Base-by-base conservation (phyloP, 2,797 vertebrate species). In the Rhynchonycteris naso region DNA sequence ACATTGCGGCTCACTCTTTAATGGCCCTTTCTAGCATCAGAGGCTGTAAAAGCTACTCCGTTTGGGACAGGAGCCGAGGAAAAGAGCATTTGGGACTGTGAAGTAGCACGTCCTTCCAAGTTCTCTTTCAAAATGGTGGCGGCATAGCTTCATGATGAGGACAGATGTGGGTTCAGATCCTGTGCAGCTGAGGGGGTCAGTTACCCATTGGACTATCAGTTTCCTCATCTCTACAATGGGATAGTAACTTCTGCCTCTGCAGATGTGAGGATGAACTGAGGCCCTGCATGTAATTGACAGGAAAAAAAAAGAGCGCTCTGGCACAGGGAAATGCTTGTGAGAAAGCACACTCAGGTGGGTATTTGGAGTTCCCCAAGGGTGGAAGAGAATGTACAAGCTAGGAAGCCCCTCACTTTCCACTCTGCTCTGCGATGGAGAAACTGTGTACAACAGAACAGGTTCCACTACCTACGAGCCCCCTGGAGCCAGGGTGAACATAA, bases 361-460 rank as follows among this genome's bases (percentile, higher is more conserved):
- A 1, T 18, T 15, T 13, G 19, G 33, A 38, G 21, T 1, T 18
- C 21, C 30, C 35, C 56, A 6, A 3, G 11, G 61, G 56, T 8
- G n/a, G 26, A 58, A 66, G 79, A 12, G 54, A 35, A 28, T 1
- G 15, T 15, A 4, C 22, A 75, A 72, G 54, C 63, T 11, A 61
- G 80, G 43, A 79, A 82, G 35, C n/a, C 74, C 61, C 33, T 22
- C 26, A 4, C 2, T 86, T 9, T 50, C n/a, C 80, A 85, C 9
- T 26, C 65, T 54, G n/a, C 56, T 88, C 54, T 50, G 50, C 50
- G 4, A 24, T 80, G 47, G 72, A 92, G 92, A 92, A 58, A 30
- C 47, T 75, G 47, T 58, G n/a, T 66, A 47, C 10, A 11, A 15
- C 43, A 90, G 83, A 96, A 95, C 96, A 6, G 22, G 96, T 96